Percentiles rank a stretch among this genome's conserved stretches.
phyloP scores from a whole-genome alignment of 2,113 vertebrate genomes.

The Clarias batrachus region DNA sequence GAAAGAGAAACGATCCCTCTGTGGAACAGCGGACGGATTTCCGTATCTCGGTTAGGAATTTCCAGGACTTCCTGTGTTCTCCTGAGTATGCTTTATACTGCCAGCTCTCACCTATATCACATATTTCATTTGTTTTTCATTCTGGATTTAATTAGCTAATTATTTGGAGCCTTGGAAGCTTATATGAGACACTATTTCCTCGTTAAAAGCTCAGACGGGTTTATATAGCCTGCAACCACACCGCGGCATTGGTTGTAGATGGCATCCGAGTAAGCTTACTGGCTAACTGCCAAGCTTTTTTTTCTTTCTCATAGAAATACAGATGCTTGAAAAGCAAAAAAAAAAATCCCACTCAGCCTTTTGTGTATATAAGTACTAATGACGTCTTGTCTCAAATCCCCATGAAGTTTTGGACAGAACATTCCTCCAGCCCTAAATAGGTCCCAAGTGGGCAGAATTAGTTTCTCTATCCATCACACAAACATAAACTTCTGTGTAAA shows the following conservation, averaged over 20 bases:
- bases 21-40: constrained; percentile 45
- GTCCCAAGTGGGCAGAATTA: background rate
- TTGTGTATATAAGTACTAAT: constrained; percentile 15
- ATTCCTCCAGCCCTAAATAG: background rate
- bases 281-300: constrained; percentile 23
- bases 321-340: constrained; percentile 26
- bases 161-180: background rate
- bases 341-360: constrained; percentile 28
- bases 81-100: constrained; percentile 21
- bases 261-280: constrained; percentile 15
- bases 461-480: background rate
- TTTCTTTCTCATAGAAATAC: constrained; percentile 33
- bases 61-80: constrained; percentile 52
- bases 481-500: background rate
- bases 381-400: constrained; percentile 1
- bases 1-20: constrained; percentile 27
- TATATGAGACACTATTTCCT: background rate
- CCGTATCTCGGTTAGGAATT: constrained; percentile 54
- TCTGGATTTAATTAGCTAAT: background rate
- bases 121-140: background rate
- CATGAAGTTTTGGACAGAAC: background rate
- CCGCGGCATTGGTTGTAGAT: background rate
- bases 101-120: background rate
- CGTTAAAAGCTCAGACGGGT: constrained; percentile 24
- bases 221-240: constrained; percentile 33